Evolutionary conservation across 2,113 vertebrate species (phyloP), one percentile per base, ranked within the genome.

Genomic region (Caranx ignobilis): DNA sequence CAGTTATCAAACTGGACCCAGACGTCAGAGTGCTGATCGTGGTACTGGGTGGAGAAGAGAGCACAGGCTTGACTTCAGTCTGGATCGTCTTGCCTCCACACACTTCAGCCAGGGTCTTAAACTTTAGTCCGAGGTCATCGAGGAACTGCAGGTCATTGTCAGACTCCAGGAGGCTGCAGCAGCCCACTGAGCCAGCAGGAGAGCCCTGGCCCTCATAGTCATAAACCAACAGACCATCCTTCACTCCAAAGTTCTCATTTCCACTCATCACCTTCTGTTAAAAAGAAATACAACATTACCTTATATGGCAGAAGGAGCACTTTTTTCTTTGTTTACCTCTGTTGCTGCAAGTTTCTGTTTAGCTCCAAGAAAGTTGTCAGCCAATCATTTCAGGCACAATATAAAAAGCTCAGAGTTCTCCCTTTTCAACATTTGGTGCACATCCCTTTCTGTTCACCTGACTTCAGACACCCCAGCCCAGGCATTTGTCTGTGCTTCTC

Each of bases 101-200:
- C 75, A 99, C 95, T 72, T 97, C 96, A 19, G 98, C 97, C 7
- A 98, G 90, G 26, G 95, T 97, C 89, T 93, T 96, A 87, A 98
- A 99, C 92, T 97, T 98, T 26, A 93, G 93, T 57, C 95, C 96
- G 74, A 98, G 74, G 18, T 96, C 95, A 76, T 96, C 94, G 63
- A 98, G 95, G 85, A 95, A 97, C 0, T 92, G 93, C 59, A 97
- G 94, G 3, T 98, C 95, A 59, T 93, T 81, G 7, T 96, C 95
- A 66, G 95, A 93, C 72, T 96, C 96, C 57, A 97, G 95, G 88
- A 96, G 94, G 83, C 97, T 98, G 88, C 96, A 96, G 84, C 95
- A 95, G 13, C 96, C 96, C 43, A 97, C 32, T 0, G 97, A 98
- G 31, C 96, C 96, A 45, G 94, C 94, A 3, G 93, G 86, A 16